phyloP scores from a whole-genome alignment of 1,140 invertebrate genomes.

The Trypoxylus dichotomus region DNA sequence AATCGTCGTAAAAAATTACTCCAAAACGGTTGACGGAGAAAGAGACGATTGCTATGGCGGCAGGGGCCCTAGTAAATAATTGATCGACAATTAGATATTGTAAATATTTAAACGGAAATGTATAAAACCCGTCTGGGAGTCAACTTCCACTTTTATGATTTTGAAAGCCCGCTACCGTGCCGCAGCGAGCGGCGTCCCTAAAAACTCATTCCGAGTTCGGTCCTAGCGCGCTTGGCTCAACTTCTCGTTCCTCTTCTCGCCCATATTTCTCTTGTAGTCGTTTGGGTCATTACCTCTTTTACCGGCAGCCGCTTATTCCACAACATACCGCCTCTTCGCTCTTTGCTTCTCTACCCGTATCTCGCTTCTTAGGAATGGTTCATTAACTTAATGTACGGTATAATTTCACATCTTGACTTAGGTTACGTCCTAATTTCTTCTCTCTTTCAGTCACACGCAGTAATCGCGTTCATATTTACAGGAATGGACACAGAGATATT shows the following conservation, averaged over 20 bases:
- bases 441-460: slow-evolving; percentile 11
- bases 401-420: slow-evolving; percentile 22
- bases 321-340: background rate
- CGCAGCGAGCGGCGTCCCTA: background rate
- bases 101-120: background rate
- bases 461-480: background rate
- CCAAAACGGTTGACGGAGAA: background rate
- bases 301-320: slow-evolving; percentile 22
- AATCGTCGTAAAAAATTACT: background rate
- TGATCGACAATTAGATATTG: slow-evolving; percentile 11
- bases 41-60: background rate
- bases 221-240: background rate
- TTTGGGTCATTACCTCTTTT: slow-evolving; percentile 23
- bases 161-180: background rate
- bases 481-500: background rate
- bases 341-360: background rate
- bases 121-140: background rate
- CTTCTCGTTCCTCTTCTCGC: background rate
- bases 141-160: slow-evolving; percentile 10
- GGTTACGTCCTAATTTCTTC: slow-evolving; percentile 13
- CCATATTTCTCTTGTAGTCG: slow-evolving; percentile 10
- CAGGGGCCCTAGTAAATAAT: background rate
- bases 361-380: slow-evolving; percentile 18
- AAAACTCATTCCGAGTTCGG: background rate
- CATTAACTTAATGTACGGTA: slow-evolving; percentile 22